Evolutionary conservation across 1,140 invertebrate species (phyloP).

Genomic region (Argopecten irradians): DNA sequence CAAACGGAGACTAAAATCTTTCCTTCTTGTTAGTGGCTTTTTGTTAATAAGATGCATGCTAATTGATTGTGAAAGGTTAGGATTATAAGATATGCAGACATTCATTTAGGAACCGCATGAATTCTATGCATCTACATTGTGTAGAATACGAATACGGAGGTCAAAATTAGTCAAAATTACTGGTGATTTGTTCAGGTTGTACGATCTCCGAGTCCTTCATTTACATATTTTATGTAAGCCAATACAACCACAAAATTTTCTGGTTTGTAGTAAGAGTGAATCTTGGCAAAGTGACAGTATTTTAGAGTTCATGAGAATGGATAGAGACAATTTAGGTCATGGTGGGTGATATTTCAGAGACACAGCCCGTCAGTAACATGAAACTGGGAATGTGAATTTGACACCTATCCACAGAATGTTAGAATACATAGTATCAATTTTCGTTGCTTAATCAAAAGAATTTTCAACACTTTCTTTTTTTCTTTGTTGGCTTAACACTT

Average conservation of each 20-base stretch:
- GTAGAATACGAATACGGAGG: background rate
- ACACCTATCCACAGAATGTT: background rate
- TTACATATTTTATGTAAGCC: background rate
- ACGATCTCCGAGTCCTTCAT: background rate
- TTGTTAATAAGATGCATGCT: background rate
- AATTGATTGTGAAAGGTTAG: background rate
- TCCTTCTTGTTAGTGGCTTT: background rate
- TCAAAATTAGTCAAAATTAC: background rate
- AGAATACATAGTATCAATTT: background rate
- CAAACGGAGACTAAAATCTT: background rate
- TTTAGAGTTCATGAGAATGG: background rate
- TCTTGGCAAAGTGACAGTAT: background rate
- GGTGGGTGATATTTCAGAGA: background rate
- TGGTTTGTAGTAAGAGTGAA: background rate
- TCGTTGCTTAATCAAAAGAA: background rate
- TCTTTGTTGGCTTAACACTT: background rate
- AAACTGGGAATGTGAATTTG: background rate
- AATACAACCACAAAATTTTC: background rate
- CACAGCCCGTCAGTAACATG: background rate
- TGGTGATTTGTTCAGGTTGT: background rate
- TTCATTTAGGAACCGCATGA: background rate
- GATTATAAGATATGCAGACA: background rate
- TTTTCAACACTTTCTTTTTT: conserved; percentile 7
- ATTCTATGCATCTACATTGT: background rate
- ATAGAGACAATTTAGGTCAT: background rate